Evolutionary conservation across 2,888 invertebrate genomes (phyloP).

Genomic region (Tribolium freemani): DNA sequence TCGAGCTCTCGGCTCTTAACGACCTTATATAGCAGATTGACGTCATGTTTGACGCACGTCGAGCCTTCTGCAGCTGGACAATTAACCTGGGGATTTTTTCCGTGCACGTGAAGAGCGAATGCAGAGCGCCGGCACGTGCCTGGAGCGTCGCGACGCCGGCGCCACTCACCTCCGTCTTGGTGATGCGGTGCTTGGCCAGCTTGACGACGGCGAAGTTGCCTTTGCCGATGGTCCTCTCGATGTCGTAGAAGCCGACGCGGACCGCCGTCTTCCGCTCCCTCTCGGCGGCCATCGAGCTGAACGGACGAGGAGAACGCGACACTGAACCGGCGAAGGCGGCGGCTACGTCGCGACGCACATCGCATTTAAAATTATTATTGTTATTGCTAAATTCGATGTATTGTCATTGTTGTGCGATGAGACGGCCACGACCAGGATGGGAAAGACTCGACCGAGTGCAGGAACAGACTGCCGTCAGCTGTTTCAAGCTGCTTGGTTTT

Average conservation of each 20-base stretch:
- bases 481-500: constrained; percentile 50
- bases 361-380: constrained; percentile 22
- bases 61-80: constrained; percentile 28
- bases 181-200: constrained; percentile 96
- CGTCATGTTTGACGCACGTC: constrained; percentile 59
- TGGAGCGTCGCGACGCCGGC: constrained; percentile 35
- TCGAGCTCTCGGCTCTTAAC: constrained; percentile 53
- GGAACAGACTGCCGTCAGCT: constrained; percentile 59
- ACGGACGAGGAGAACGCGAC: constrained; percentile 10
- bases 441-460: constrained; percentile 54
- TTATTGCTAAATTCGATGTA: constrained; percentile 65
- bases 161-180: constrained; percentile 94
- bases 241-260: constrained; percentile 97
- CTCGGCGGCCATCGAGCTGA: constrained; percentile 50
- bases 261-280: constrained; percentile 71
- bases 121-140: constrained; percentile 18
- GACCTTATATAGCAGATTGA: constrained; percentile 59
- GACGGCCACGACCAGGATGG: constrained; percentile 44
- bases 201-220: constrained; percentile 99
- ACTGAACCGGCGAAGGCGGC: neutral
- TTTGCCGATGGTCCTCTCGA: constrained; percentile 97
- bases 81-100: constrained; percentile 23
- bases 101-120: constrained; percentile 16
- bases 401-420: constrained; percentile 60
- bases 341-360: constrained; percentile 25